Conservation (phyloP, 2,113 vertebrate species). For the Platysternon megacephalum region DNA sequence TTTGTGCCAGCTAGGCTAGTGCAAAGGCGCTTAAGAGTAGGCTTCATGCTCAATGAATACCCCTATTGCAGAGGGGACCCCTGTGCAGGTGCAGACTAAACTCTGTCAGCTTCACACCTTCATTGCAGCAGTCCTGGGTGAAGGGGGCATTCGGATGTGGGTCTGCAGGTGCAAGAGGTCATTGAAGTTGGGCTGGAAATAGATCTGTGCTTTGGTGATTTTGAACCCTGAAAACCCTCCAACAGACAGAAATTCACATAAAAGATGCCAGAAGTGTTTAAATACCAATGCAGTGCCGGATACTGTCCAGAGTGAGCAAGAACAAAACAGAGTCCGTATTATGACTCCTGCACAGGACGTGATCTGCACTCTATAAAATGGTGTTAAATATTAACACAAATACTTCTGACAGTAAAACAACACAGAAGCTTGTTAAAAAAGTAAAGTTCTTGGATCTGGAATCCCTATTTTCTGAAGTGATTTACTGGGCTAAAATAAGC, state of each 20-base stretch:
- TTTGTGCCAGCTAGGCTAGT: background rate
- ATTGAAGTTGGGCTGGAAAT: background rate
- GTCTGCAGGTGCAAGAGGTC: background rate
- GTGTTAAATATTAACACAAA: background rate
- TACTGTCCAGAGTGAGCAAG: background rate
- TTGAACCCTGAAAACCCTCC: background rate
- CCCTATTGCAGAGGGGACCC: background rate
- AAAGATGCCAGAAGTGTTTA: background rate
- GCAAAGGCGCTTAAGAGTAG: background rate
- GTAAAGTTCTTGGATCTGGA: background rate
- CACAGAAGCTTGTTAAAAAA: background rate
- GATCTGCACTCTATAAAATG: background rate
- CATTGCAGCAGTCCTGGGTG: background rate
- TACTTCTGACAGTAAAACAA: background rate
- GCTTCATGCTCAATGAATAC: background rate
- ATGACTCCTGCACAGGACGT: background rate
- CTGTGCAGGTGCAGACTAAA: accelerated
- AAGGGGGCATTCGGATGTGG: background rate
- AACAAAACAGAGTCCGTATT: background rate
- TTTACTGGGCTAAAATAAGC: background rate
- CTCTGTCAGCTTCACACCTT: background rate
- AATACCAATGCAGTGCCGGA: background rate
- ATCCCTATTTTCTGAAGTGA: background rate
- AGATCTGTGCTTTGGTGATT: accelerated
- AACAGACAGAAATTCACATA: background rate